Percentiles rank a stretch among this genome's conserved stretches.
Evolutionary conservation across 1,140 invertebrate genomes (phyloP).

Genomic region (Cyrtorhinus lividipennis): DNA sequence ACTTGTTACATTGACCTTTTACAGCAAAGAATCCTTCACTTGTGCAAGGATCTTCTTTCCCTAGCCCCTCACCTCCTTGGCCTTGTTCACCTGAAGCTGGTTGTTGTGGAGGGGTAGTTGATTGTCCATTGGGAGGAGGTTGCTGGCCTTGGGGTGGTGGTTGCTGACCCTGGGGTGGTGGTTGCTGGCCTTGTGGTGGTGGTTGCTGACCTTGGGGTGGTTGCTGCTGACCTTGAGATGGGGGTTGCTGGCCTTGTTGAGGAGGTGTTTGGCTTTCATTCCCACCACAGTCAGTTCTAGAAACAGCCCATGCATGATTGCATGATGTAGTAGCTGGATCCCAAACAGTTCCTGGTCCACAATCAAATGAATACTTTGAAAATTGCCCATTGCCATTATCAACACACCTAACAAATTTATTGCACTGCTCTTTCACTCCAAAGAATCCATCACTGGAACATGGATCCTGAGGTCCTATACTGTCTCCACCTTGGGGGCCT

Average conservation of each 20-base stretch:
- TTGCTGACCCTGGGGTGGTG: slow-evolving; percentile 12
- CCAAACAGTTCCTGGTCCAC: slow-evolving; percentile 34
- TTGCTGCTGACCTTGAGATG: slow-evolving; percentile 16
- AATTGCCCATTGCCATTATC: slow-evolving; percentile 30
- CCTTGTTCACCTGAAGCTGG: not conserved
- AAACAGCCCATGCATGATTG: slow-evolving; percentile 34
- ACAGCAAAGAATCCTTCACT: slow-evolving; percentile 41
- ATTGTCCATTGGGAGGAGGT: slow-evolving; percentile 5
- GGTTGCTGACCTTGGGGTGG: slow-evolving; percentile 13
- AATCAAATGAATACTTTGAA: slow-evolving; percentile 32
- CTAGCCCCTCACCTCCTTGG: not conserved
- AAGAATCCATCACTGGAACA: slow-evolving; percentile 43
- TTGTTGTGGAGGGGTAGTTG: not conserved
- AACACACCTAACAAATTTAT: slow-evolving; percentile 32
- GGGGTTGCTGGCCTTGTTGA: slow-evolving; percentile 13
- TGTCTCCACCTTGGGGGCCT: not conserved
- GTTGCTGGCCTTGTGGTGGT: not conserved
- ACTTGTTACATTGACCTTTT: slow-evolving; percentile 32
- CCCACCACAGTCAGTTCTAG: slow-evolving; percentile 20
- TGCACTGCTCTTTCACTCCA: slow-evolving; percentile 31
- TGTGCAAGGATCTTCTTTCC: slow-evolving; percentile 27
- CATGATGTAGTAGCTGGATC: slow-evolving; percentile 33
- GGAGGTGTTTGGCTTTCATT: slow-evolving; percentile 9
- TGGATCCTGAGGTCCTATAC: not conserved
- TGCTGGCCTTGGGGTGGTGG: not conserved